Conservation (phyloP, 2,797 vertebrate genomes). For the Apodemus agrarius region DNA sequence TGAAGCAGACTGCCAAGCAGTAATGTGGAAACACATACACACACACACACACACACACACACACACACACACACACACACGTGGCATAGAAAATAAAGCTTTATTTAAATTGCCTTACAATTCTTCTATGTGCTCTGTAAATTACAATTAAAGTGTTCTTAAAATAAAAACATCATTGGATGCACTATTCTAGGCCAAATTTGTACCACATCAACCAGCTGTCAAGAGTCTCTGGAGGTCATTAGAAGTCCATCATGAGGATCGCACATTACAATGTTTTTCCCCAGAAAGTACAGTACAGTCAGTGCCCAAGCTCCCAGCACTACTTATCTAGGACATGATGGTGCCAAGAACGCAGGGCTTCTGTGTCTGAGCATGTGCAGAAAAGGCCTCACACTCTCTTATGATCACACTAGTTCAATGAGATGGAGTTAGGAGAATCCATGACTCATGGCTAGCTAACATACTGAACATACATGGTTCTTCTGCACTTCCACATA, state of each 20-base stretch:
- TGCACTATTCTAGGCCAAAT: neutral
- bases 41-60: too few relatives aligned
- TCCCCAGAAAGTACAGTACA: slow-evolving; percentile 39
- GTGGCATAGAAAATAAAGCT: neutral
- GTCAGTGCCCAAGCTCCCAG: neutral
- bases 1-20: neutral
- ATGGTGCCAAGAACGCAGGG: neutral
- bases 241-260: neutral
- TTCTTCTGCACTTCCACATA: neutral
- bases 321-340: neutral
- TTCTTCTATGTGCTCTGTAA: neutral
- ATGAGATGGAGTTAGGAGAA: slow-evolving; percentile 27
- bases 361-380: rapidly evolving
- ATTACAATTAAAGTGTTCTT: slow-evolving; percentile 26
- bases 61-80: neutral
- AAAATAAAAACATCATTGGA: neutral
- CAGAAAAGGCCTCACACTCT: neutral
- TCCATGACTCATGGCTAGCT: slow-evolving; percentile 11
- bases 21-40: neutral
- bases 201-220: neutral
- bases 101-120: neutral
- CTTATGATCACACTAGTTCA: slow-evolving; percentile 38
- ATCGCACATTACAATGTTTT: neutral
- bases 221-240: neutral
- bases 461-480: neutral